Evolutionary conservation across 2,888 invertebrate genomes (phyloP).

Genomic region (Uloborus plumipes): DNA sequence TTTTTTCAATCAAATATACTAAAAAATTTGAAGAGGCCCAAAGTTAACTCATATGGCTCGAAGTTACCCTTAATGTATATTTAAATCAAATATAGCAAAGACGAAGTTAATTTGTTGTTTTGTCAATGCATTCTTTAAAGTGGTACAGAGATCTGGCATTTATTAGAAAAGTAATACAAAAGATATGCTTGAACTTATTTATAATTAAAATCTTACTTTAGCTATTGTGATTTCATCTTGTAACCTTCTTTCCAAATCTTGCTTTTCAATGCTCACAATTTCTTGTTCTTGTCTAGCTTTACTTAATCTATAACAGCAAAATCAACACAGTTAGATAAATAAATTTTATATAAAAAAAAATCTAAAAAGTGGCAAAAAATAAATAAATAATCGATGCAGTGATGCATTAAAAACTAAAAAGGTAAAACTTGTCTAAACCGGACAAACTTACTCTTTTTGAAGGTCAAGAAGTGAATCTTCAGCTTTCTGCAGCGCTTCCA

Average conservation of each 20-base stretch:
- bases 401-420: too few relatives aligned
- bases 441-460: constrained; percentile 75
- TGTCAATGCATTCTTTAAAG: too few relatives aligned
- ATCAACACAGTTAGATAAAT: constrained; percentile 1
- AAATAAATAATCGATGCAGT: too few relatives aligned
- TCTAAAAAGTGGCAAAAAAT: too few relatives aligned
- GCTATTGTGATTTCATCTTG: constrained; percentile 56
- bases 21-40: too few relatives aligned
- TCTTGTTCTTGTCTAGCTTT: constrained; percentile 87
- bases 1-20: too few relatives aligned
- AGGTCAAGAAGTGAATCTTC: constrained; percentile 88
- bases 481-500: constrained; percentile 91
- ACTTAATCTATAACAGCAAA: constrained; percentile 75
- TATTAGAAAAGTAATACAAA: too few relatives aligned
- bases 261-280: constrained; percentile 72
- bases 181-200: background rate
- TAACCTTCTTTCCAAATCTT: constrained; percentile 64
- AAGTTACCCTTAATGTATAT: background rate
- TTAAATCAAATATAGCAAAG: background rate
- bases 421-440: background rate
- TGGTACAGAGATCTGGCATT: too few relatives aligned
- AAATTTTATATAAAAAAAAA: too few relatives aligned
- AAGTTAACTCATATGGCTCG: too few relatives aligned
- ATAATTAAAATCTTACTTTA: constrained; percentile 24
- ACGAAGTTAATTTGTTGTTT: too few relatives aligned